Evolutionary conservation across 2,888 invertebrate species (phyloP).

Genomic region (Iselma pallidipennis): DNA sequence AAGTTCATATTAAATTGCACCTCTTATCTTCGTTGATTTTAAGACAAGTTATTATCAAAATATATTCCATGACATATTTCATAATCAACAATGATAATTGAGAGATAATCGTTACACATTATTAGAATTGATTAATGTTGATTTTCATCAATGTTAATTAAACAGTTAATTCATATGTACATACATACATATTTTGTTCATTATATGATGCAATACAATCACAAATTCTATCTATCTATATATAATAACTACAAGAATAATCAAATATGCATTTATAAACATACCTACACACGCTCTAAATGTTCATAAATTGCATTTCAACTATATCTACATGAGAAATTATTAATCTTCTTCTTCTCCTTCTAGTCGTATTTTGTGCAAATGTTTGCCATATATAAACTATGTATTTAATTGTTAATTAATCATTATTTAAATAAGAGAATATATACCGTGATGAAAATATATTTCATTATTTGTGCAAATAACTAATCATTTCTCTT

Average conservation of each 20-base stretch:
- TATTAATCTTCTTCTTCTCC: neutral
- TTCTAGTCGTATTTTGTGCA: neutral
- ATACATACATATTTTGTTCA: no score
- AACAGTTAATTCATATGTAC: neutral
- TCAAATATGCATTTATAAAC: neutral
- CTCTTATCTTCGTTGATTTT: neutral
- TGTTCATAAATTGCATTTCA: neutral
- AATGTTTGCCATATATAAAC: neutral
- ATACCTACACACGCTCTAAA: neutral
- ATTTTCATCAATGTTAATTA: no score
- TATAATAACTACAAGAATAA: no score
- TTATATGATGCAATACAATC: no score
- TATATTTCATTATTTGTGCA: neutral
- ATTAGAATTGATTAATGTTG: neutral
- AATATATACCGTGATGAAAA: neutral
- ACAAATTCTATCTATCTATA: no score
- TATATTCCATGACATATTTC: neutral
- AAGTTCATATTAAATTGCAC: neutral
- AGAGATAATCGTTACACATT: neutral
- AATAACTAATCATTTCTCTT: neutral
- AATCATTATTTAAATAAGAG: neutral
- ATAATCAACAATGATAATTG: neutral
- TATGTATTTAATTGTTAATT: neutral
- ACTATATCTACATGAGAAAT: neutral
- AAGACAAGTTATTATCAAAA: no score